Conservation (phyloP, 2,888 invertebrate species). For the Diaphora mendica region DNA sequence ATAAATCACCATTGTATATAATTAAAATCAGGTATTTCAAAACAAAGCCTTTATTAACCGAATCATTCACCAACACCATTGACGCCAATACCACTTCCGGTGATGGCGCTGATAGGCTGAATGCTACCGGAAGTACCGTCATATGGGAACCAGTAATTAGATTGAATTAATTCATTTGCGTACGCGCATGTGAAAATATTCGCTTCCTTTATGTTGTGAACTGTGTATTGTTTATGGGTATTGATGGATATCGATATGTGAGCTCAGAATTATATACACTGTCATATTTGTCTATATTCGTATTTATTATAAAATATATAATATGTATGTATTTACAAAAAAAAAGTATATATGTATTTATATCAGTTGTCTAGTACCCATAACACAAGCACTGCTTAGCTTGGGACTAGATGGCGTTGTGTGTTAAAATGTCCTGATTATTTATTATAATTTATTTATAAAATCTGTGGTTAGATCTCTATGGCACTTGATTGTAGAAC, state of each 20-base stretch:
- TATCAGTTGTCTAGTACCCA: too few species aligned
- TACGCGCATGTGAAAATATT: slow-evolving; percentile 48
- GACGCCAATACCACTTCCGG: slow-evolving; percentile 56
- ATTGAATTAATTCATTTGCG: slow-evolving; percentile 66
- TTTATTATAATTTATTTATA: too few species aligned
- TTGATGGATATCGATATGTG: slow-evolving; percentile 35
- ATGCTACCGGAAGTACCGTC: slow-evolving; percentile 69
- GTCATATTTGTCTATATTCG: background rate
- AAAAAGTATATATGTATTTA: too few species aligned
- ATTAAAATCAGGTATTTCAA: slow-evolving; percentile 25
- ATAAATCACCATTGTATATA: slow-evolving; percentile 7
- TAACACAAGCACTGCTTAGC: too few species aligned
- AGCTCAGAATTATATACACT: background rate
- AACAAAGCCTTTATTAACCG: slow-evolving; percentile 49
- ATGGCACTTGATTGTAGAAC: background rate
- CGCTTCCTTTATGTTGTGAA: slow-evolving; percentile 37
- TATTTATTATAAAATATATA: too few species aligned
- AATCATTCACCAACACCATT: slow-evolving; percentile 30
- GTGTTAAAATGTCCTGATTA: too few species aligned
- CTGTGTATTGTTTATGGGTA: slow-evolving; percentile 34
- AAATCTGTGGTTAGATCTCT: background rate
- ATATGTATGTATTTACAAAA: too few species aligned
- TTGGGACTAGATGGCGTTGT: too few species aligned
- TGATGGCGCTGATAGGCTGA: slow-evolving; percentile 66
- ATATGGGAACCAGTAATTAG: slow-evolving; percentile 85